Evolutionary conservation across 2,888 invertebrate species (phyloP).

Genomic region (Epinotia brunnichana): DNA sequence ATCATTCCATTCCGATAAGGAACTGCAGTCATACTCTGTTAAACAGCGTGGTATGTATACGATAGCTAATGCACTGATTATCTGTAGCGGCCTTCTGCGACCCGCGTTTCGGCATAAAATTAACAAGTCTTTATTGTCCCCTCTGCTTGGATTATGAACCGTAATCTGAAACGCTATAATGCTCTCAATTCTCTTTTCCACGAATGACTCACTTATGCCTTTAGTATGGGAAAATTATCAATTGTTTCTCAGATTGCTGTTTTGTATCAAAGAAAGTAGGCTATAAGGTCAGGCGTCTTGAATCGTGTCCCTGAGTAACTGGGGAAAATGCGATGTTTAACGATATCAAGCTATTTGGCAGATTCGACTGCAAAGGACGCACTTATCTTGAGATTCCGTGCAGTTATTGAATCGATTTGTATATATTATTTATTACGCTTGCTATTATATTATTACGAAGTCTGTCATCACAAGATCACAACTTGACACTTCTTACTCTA

Average conservation of each 20-base stretch:
- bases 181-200: conserved; percentile 46
- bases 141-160: conserved; percentile 46
- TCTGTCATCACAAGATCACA: conserved; percentile 25
- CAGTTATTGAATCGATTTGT: not conserved
- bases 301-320: conserved; percentile 52
- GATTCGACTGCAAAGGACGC: conserved; percentile 46
- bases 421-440: not conserved
- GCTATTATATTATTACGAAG: conserved; percentile 10
- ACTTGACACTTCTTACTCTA: conserved; percentile 7
- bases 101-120: conserved; percentile 58
- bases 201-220: conserved; percentile 40
- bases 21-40: conserved; percentile 3
- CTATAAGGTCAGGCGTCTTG: conserved; percentile 61
- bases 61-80: conserved; percentile 47
- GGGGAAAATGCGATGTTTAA: conserved; percentile 54
- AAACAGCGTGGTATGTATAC: conserved; percentile 4
- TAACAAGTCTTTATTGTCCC: conserved; percentile 40
- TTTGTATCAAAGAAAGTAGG: conserved; percentile 61
- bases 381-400: conserved; percentile 22
- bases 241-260: conserved; percentile 61
- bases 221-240: conserved; percentile 49
- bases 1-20: conserved; percentile 9
- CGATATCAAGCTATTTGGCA: conserved; percentile 53
- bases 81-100: conserved; percentile 54
- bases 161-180: conserved; percentile 41